These are phyloP conservation scores for Tachysurus vachellii DNA, from an alignment of 2,113 vertebrate species.

Conservation along the genomic window DNA sequence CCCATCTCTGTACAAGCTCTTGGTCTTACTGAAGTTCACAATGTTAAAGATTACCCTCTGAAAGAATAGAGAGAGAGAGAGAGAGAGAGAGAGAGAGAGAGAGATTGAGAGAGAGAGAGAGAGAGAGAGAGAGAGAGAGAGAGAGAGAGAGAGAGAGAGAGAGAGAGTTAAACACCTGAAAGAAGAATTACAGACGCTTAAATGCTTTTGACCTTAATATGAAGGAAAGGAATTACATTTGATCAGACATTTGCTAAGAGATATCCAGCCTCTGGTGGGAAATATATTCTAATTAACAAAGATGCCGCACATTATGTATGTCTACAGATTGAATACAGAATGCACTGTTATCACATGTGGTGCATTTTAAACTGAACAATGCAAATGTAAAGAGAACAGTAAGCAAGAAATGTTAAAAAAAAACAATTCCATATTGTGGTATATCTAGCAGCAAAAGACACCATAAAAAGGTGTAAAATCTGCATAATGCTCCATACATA, in stretches of 20 bases:
- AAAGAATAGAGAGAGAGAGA: slow-evolving; percentile 59
- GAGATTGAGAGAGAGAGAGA: slow-evolving; percentile 32
- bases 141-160: slow-evolving; percentile 4
- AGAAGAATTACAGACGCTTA: background rate
- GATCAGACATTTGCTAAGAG: slow-evolving; percentile 15
- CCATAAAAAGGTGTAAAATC: slow-evolving; percentile 22
- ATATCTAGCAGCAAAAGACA: slow-evolving; percentile 1
- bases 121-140: slow-evolving; percentile 4
- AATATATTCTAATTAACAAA: slow-evolving; percentile 28
- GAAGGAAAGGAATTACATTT: slow-evolving; percentile 10
- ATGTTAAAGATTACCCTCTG: slow-evolving; percentile 98
- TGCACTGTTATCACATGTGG: background rate
- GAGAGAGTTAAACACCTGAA: background rate
- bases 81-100: background rate
- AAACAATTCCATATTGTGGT: slow-evolving; percentile 27
- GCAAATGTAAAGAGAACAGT: slow-evolving; percentile 29
- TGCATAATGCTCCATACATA: background rate
- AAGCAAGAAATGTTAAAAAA: slow-evolving; percentile 26
- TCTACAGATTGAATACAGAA: slow-evolving; percentile 15
- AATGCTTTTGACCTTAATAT: slow-evolving; percentile 14
- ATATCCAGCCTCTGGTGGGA: slow-evolving; percentile 20
- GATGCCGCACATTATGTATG: slow-evolving; percentile 11
- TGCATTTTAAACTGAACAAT: slow-evolving; percentile 35
- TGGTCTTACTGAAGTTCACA: slow-evolving; percentile 99
- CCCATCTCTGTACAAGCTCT: slow-evolving; percentile 96